These are phyloP conservation scores for Pharmacophagus antenor DNA, from an alignment of 2,888 invertebrate species.

Conservation along the genomic window DNA sequence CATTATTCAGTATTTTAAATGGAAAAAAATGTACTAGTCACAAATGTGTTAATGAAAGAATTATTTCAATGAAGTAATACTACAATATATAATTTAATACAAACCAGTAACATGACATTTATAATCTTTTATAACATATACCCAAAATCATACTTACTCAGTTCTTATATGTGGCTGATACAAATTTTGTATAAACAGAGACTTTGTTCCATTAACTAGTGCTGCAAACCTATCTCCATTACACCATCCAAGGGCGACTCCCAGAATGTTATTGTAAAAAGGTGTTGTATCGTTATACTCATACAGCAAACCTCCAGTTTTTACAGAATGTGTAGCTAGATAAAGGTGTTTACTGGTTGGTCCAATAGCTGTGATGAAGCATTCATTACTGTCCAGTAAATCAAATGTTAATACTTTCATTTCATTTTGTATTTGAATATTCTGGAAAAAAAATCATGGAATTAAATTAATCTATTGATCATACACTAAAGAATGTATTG, in stretches of 20 bases:
- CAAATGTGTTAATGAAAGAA: too few species aligned
- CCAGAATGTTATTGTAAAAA: constrained; percentile 46
- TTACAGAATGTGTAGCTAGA: constrained; percentile 52
- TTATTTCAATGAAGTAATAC: background rate
- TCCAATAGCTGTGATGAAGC: constrained; percentile 52
- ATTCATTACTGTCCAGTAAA: constrained; percentile 59
- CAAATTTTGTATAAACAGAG: constrained; percentile 62
- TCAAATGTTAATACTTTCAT: constrained; percentile 60
- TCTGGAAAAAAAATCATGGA: constrained; percentile 43
- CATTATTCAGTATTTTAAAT: too few species aligned
- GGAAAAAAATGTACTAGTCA: too few species aligned
- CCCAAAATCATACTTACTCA: constrained; percentile 46
- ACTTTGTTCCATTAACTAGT: constrained; percentile 61
- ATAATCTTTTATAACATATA: constrained; percentile 3
- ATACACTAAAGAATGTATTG: background rate
- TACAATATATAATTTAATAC: background rate
- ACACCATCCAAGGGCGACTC: constrained; percentile 63
- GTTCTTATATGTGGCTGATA: constrained; percentile 51
- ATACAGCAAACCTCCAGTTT: constrained; percentile 52
- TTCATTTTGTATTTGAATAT: constrained; percentile 48
- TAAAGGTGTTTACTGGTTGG: constrained; percentile 35
- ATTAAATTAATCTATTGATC: background rate
- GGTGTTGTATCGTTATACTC: constrained; percentile 41
- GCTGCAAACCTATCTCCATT: constrained; percentile 65
- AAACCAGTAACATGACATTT: background rate